Percentiles rank a stretch among this genome's conserved stretches.
These are phyloP conservation scores for Piprites chloris DNA, from an alignment of 2,113 vertebrate genomes.

Conservation along the genomic window DNA sequence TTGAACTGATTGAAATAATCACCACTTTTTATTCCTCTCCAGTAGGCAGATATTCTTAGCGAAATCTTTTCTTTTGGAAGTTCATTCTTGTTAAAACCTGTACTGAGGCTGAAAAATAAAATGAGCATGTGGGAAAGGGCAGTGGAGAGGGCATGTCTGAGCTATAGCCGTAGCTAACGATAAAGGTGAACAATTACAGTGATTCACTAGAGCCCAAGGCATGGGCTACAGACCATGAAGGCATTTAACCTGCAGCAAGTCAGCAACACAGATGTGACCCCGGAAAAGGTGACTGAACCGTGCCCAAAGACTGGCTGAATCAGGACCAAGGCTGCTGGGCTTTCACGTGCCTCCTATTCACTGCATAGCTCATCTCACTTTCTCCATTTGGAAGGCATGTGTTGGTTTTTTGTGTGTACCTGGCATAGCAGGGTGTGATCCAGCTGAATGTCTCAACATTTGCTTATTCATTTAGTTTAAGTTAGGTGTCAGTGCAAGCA, in stretches of 20 bases:
- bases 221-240: not conserved
- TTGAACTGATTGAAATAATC: slow-evolving; percentile 66
- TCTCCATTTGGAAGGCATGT: not conserved
- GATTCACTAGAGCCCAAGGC: not conserved
- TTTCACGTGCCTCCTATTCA: not conserved
- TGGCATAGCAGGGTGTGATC: not conserved
- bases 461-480: not conserved
- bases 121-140: not conserved
- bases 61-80: slow-evolving; percentile 14
- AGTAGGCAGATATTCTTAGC: not conserved
- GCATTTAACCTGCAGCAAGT: not conserved
- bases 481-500: not conserved
- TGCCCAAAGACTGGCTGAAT: not conserved
- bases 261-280: not conserved
- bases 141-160: not conserved
- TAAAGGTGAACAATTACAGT: not conserved
- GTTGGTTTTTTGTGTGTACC: not conserved
- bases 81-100: not conserved
- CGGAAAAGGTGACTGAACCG: accelerated
- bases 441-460: not conserved
- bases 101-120: not conserved
- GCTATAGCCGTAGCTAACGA: not conserved
- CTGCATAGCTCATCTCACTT: not conserved
- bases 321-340: not conserved
- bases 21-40: slow-evolving; percentile 9